phyloP scores from a whole-genome alignment of 2,797 vertebrate species.

The Neostethus bicornis region DNA sequence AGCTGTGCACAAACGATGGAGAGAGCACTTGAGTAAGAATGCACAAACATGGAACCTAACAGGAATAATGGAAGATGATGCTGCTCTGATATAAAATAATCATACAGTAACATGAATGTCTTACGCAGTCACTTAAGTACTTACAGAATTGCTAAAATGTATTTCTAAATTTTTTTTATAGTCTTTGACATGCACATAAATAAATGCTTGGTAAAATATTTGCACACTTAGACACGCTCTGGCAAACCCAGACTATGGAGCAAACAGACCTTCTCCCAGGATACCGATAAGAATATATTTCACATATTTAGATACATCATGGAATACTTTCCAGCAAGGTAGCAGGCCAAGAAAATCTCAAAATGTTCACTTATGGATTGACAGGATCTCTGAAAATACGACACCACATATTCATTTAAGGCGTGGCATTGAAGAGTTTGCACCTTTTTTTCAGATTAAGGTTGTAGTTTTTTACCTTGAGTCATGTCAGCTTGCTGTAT shows the following conservation, averaged over 20 bases:
- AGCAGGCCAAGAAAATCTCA: neutral
- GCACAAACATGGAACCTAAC: neutral
- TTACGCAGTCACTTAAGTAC: slow-evolving; percentile 30
- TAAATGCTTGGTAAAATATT: neutral
- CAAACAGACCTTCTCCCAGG: neutral
- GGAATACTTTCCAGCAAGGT: neutral
- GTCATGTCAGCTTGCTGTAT: neutral
- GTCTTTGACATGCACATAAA: neutral
- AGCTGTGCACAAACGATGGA: slow-evolving; percentile 2
- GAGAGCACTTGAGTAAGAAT: slow-evolving; percentile 6
- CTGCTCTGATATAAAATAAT: slow-evolving; percentile 23
- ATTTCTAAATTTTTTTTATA: slow-evolving; percentile 9
- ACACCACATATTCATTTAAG: neutral
- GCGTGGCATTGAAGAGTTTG: neutral
- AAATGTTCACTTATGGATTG: neutral
- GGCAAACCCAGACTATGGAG: neutral
- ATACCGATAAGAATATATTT: neutral
- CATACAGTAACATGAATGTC: slow-evolving; percentile 46
- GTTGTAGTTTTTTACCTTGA: neutral
- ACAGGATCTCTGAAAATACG: neutral
- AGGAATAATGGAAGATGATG: neutral
- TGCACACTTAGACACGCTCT: neutral
- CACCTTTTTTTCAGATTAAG: too few species aligned
- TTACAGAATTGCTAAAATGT: slow-evolving; percentile 19
- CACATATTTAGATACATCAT: neutral